Conservation (phyloP, 2,113 vertebrate genomes). For the Leptobrachium ailaonicum region DNA sequence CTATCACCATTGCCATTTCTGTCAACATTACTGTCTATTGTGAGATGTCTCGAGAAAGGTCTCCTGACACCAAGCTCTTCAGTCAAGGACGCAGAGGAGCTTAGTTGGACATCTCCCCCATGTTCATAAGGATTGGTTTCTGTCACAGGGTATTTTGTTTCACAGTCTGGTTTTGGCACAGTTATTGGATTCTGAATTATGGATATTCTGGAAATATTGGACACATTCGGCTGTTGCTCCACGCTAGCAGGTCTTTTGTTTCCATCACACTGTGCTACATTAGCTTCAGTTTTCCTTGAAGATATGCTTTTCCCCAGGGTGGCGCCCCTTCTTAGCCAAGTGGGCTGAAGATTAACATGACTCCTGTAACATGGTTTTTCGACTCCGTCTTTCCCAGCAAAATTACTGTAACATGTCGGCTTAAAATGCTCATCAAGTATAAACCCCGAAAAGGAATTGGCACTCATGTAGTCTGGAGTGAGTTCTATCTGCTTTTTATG, state of each 20-base stretch:
- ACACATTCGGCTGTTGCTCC: slow-evolving; percentile 16
- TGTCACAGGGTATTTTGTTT: background rate
- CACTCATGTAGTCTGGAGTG: slow-evolving; percentile 48
- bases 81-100: slow-evolving; percentile 58
- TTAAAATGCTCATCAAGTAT: slow-evolving; percentile 41
- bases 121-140: slow-evolving; percentile 48
- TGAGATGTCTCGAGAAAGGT: slow-evolving; percentile 55
- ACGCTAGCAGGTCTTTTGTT: slow-evolving; percentile 17
- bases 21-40: slow-evolving; percentile 52
- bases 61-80: slow-evolving; percentile 54
- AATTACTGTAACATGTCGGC: slow-evolving; percentile 42
- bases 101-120: slow-evolving; percentile 63
- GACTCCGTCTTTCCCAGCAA: slow-evolving; percentile 58
- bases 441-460: slow-evolving; percentile 53
- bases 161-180: slow-evolving; percentile 25
- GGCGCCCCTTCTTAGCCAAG: slow-evolving; percentile 75
- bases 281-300: slow-evolving; percentile 68
- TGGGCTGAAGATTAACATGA: slow-evolving; percentile 72
- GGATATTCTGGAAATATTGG: slow-evolving; percentile 32
- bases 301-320: slow-evolving; percentile 70
- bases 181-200: slow-evolving; percentile 8
- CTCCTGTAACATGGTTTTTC: slow-evolving; percentile 63
- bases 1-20: slow-evolving; percentile 37
- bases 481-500: slow-evolving; percentile 57
- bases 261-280: slow-evolving; percentile 56